Percentiles rank a stretch among this genome's conserved stretches.
These are phyloP conservation scores for Epistrophella euchroma DNA, from an alignment of 2,888 invertebrate species.

Conservation along the genomic window DNA sequence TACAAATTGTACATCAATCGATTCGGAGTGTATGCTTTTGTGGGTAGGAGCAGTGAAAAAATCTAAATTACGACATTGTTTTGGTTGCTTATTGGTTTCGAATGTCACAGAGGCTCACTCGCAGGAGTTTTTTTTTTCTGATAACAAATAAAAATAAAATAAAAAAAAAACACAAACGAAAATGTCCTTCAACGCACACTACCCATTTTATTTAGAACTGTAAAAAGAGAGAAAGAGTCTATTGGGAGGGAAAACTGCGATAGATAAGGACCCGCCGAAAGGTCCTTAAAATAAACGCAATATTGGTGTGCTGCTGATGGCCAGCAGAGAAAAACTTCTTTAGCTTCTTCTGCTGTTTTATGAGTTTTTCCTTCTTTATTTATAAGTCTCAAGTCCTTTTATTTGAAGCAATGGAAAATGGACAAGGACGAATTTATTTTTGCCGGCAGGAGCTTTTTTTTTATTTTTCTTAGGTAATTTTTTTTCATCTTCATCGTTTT, in stretches of 20 bases:
- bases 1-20: not conserved
- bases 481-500: slow-evolving; percentile 9
- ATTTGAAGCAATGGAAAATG: slow-evolving; percentile 47
- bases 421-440: slow-evolving; percentile 48
- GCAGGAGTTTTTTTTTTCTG: slow-evolving; percentile 13
- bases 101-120: slow-evolving; percentile 8
- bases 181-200: slow-evolving; percentile 50
- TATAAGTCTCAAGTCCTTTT: slow-evolving; percentile 39
- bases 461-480: slow-evolving; percentile 79
- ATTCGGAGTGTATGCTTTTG: not conserved
- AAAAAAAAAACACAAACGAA: slow-evolving; percentile 5
- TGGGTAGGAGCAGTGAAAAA: slow-evolving; percentile 17
- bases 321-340: slow-evolving; percentile 32
- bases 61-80: slow-evolving; percentile 77
- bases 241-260: slow-evolving; percentile 25
- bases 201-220: slow-evolving; percentile 17
- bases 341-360: slow-evolving; percentile 57
- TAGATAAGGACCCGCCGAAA: slow-evolving; percentile 59
- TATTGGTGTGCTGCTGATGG: slow-evolving; percentile 39
- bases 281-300: slow-evolving; percentile 63
- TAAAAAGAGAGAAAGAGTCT: not conserved
- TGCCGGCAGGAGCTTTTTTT: slow-evolving; percentile 55
- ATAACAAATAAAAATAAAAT: slow-evolving; percentile 22
- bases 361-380: slow-evolving; percentile 43
- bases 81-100: slow-evolving; percentile 77